Evolutionary conservation across 2,113 vertebrate species (phyloP).

Genomic region (Telmatochromis bifrenatus): DNA sequence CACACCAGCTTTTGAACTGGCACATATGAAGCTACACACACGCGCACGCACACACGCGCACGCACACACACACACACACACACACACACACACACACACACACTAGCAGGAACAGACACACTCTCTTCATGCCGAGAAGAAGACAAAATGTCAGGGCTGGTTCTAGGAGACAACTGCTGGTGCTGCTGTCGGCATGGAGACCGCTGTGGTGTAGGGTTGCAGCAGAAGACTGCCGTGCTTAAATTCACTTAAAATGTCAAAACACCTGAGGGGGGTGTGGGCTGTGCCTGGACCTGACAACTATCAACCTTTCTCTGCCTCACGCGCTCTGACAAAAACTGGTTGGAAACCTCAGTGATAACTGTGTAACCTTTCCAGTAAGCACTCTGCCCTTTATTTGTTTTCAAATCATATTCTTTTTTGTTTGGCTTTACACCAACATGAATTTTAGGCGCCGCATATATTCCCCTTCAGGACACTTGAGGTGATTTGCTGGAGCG

Average conservation of each 20-base stretch:
- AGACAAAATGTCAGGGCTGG: conserved; percentile 58
- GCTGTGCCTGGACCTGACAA: conserved; percentile 41
- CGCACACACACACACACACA: neutral
- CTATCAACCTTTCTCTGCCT: conserved; percentile 42
- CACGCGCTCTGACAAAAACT: conserved; percentile 24
- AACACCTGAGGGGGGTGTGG: conserved; percentile 47
- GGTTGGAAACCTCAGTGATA: conserved; percentile 43
- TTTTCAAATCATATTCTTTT: conserved; percentile 30
- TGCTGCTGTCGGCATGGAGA: conserved; percentile 46
- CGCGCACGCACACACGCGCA: neutral
- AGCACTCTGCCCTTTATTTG: conserved; percentile 45
- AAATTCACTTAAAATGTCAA: conserved; percentile 67
- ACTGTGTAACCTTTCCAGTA: conserved; percentile 54
- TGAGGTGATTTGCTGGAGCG: neutral
- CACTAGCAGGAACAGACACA: neutral
- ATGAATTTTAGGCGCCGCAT: neutral
- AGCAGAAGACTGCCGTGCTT: conserved; percentile 37
- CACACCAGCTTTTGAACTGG: neutral
- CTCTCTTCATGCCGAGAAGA: conserved; percentile 14
- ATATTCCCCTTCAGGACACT: neutral
- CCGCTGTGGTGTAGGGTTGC: conserved; percentile 23
- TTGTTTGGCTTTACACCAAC: conserved; percentile 15
- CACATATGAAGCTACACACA: neutral
- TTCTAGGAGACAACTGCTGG: conserved; percentile 42
- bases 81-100: neutral